Evolutionary conservation across 37 sponge, comb jelly and placozoan genomes (phyloP).

Genomic region (Crambe crambe): DNA sequence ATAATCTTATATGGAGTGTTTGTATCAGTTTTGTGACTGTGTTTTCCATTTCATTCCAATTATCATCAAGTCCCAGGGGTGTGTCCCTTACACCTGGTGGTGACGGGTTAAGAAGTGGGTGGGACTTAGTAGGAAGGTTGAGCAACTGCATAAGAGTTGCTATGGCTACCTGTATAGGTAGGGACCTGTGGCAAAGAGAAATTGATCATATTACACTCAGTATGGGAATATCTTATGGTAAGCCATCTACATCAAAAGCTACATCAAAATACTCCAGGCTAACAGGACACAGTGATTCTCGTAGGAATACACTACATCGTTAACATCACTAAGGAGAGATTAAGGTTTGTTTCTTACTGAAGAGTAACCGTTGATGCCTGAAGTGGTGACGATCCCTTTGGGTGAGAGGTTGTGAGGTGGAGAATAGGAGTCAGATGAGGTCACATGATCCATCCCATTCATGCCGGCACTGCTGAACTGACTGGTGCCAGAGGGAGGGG

Average conservation of each 20-base stretch:
- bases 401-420: slow-evolving; percentile 45
- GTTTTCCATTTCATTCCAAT: neutral
- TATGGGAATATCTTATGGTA: too few species aligned
- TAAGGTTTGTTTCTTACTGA: neutral
- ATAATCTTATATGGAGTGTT: neutral
- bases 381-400: slow-evolving; percentile 17
- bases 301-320: too few species aligned
- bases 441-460: slow-evolving; percentile 15
- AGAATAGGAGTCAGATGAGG: neutral
- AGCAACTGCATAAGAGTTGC: slow-evolving; percentile 34
- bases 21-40: neutral
- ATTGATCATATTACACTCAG: neutral
- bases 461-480: slow-evolving; percentile 1
- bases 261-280: too few species aligned
- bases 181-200: slow-evolving; percentile 24
- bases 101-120: neutral
- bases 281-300: too few species aligned
- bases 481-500: slow-evolving; percentile 20
- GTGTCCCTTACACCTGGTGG: neutral
- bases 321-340: too few species aligned
- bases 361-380: slow-evolving; percentile 18
- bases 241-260: too few species aligned
- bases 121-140: slow-evolving; percentile 28
- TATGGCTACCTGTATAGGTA: slow-evolving; percentile 35
- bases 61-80: neutral